These are phyloP conservation scores for Tychaedon coryphoeus DNA, from an alignment of 2,113 vertebrate genomes.

Conservation along the genomic window DNA sequence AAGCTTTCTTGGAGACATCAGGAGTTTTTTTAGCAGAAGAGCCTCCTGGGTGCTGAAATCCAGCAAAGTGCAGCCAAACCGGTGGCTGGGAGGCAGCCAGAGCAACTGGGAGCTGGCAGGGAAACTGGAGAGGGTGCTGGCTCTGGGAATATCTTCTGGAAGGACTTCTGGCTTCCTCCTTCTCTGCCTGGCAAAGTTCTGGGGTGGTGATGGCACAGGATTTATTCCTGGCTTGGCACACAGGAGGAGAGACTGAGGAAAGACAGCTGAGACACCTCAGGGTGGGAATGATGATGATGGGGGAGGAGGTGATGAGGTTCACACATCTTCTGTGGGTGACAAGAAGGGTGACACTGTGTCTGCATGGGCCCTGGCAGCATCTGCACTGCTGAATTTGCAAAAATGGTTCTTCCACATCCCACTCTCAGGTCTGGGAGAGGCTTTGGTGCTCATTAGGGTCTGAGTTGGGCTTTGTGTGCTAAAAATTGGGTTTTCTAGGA, in stretches of 20 bases:
- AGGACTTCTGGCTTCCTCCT: not conserved
- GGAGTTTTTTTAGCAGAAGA: not conserved
- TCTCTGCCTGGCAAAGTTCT: not conserved
- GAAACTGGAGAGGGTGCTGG: not conserved
- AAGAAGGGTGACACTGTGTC: not conserved
- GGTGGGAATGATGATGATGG: not conserved
- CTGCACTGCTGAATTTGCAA: not conserved
- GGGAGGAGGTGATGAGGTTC: not conserved
- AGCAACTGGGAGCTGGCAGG: not conserved
- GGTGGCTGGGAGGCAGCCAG: not conserved
- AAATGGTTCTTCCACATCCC: not conserved
- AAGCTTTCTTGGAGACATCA: not conserved
- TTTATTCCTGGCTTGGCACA: not conserved
- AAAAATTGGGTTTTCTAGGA: not conserved
- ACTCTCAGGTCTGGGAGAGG: not conserved
- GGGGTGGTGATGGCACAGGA: not conserved
- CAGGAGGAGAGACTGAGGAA: not conserved
- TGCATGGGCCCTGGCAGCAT: no score
- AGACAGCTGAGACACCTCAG: not conserved
- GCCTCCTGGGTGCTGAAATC: not conserved
- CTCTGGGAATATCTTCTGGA: not conserved
- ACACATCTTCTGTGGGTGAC: fast-evolving
- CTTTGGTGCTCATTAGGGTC: not conserved
- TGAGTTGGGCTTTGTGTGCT: not conserved
- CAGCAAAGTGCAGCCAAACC: not conserved